Base-by-base conservation (phyloP, 2,113 vertebrate species). In the Aphelocoma coerulescens region DNA sequence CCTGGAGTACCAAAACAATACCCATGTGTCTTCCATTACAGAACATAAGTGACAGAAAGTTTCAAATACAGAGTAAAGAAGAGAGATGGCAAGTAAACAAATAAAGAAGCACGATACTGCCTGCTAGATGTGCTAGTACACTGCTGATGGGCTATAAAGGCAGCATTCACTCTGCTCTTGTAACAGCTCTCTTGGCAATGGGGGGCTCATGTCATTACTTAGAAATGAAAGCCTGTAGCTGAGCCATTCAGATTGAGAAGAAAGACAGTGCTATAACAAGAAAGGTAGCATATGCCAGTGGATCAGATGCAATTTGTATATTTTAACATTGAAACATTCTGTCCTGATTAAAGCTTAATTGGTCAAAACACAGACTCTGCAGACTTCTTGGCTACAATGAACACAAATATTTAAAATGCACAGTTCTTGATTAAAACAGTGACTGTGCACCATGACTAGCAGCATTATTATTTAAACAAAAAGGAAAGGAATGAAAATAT, bases 281-380 rank as follows among this genome's bases (percentile, higher is more conserved):
- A 66, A 89, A 92, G 81, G 89, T 82, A 78, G 76, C 83, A 93
- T 79, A 88, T 89, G 84, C 78, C 88, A 88, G 67, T 62, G 66
- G 79, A 89, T 96, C 88, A 90, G 69, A 93, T 90, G 85, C 86
- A 96, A 95, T 97, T 97, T 96, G 88, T 96, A 24, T 91, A 88
- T 94, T 97, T 96, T 91, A 96, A 83, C 88, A 85, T 94, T 79
- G 90, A 93, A 95, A 95, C 94, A 96, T 96, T 96, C 91, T 95
- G 84, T 95, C 91, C 91, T 94, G 93, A 97, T 97, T 97, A 96
- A 96, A 95, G 79, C 82, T 93, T 97, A 96, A 97, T 96, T 96
- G 92, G 66, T 78, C 67, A 88, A 95, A 96, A 95, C 88, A 93
- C 76, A 83, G 92, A 72, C 78, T 91, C 67, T 5, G 15, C 94